Conservation (phyloP, 2,888 invertebrate genomes). For the Synanthedon tipuliformis region DNA sequence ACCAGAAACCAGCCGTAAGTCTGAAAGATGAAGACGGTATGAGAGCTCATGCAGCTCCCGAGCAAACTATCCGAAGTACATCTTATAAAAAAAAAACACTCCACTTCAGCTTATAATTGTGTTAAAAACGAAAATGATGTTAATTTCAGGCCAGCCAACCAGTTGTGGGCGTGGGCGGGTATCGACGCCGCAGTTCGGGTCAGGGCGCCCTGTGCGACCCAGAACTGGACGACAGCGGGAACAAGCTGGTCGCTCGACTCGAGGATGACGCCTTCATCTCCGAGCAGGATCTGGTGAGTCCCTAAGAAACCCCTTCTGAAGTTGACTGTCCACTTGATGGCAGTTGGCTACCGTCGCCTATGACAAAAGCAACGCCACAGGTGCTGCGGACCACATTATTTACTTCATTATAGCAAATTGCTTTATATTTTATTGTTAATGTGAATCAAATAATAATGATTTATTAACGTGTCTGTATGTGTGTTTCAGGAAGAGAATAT, state of each 20-base stretch:
- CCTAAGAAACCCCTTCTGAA: neutral
- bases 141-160: conserved; percentile 49
- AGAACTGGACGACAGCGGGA: conserved; percentile 62
- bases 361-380: no score
- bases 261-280: conserved; percentile 68
- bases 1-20: no score
- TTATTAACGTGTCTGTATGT: neutral
- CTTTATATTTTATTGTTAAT: neutral
- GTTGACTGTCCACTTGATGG: neutral
- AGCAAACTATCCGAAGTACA: no score
- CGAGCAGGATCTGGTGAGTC: conserved; percentile 61
- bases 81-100: no score
- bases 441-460: neutral
- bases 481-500: conserved; percentile 58
- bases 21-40: no score
- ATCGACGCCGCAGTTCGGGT: conserved; percentile 54
- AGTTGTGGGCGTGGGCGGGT: conserved; percentile 51
- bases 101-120: no score
- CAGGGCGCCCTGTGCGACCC: conserved; percentile 57
- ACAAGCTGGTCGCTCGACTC: conserved; percentile 59
- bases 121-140: no score
- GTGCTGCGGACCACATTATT: no score
- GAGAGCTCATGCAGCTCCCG: no score
- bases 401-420: no score
- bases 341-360: no score